Conservation (phyloP, 92 coral and sea anemone species). For the Zoanthus gigantus region DNA sequence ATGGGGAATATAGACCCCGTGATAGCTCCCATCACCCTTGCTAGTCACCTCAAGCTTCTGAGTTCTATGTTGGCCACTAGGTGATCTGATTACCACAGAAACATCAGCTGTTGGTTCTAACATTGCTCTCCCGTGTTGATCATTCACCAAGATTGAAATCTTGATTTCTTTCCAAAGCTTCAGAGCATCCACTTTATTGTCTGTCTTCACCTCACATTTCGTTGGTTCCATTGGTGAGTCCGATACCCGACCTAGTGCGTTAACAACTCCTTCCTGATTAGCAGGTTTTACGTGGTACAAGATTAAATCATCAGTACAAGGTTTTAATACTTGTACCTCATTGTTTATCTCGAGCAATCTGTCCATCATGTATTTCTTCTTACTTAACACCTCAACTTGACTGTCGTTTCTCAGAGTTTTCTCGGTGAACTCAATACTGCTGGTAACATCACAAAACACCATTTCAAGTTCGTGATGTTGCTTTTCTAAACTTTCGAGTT, state of each 20-base stretch:
- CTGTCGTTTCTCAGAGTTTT: too few species aligned
- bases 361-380: neutral
- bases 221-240: neutral
- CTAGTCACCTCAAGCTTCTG: neutral
- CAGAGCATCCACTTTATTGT: neutral
- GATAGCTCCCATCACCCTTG: too few species aligned
- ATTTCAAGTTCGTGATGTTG: too few species aligned
- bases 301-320: slow-evolving; percentile 8
- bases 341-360: neutral
- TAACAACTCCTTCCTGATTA: neutral
- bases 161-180: neutral
- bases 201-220: slow-evolving; percentile 12
- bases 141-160: neutral
- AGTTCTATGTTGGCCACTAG: neutral
- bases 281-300: neutral
- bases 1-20: too few species aligned
- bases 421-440: too few species aligned
- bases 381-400: too few species aligned
- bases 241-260: slow-evolving; percentile 16
- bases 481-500: too few species aligned
- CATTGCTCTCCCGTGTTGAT: neutral
- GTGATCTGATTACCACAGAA: neutral
- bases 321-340: neutral
- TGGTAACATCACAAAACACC: too few species aligned
- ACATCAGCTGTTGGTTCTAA: neutral